Base-by-base conservation (phyloP, 2,113 vertebrate species). In the Alectura lathami region DNA sequence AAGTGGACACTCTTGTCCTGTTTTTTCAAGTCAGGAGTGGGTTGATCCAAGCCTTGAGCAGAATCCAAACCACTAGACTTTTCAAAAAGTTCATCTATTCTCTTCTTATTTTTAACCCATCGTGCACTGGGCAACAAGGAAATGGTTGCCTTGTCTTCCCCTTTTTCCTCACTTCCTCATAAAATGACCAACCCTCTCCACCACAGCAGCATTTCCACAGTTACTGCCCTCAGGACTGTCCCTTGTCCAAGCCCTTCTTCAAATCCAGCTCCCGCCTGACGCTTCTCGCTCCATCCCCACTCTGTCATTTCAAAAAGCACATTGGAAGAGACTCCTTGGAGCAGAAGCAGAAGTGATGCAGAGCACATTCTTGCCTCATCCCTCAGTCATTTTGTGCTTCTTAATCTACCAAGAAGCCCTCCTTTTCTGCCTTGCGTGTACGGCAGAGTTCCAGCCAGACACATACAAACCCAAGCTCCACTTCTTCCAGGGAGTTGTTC, bases 1-100 rank as follows among this genome's bases (percentile, higher is more conserved):
- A 84, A 89, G 54, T 83, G 93, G 87, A 91, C 82, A 53, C 45
- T 75, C 34, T 77, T 92, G 87, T 77, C 89, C 79, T 89, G 40
- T 57, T 86, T 92, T 76, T 88, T 74, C 68, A 85, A 84, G 36
- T 21, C 60, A 72, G 91, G 50, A 82, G n/a, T 89, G 67, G 60
- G 50, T 64, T 91, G 82, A 80, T 89, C 60, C 89, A 88, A 88
- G 47, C 30, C 70, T 88, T 91, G 91, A 91, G 85, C 38, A 57
- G 47, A 88, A 89, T 92, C 93, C 89, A 93, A 87, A 93, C 63
- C 22, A n/a, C 59, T 32, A 32, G 36, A 76, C 38, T 88, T 83
- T 94, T 85, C 27, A 70, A 63, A 88, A 92, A 87, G 62, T 73
- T 86, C 17, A 77, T 73, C 1, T 56, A 8, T 82, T 17, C 36